A percentile compares a stretch with the other conserved stretches of the same genome.
Evolutionary conservation across 2,797 vertebrate species (phyloP).

Genomic region (Poecilia wingei): DNA sequence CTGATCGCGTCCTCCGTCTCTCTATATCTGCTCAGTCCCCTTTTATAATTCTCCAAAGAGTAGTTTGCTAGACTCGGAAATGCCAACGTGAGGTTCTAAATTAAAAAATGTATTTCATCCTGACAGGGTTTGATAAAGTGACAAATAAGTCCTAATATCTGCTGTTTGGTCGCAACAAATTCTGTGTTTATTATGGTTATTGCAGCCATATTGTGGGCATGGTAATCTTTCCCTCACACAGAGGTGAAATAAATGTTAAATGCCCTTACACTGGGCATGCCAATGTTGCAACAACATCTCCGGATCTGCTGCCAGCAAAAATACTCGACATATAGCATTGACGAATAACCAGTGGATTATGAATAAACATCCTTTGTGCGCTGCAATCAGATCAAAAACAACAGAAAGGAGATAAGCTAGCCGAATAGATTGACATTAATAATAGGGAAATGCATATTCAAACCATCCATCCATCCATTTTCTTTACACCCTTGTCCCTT

Average conservation of each 20-base stretch:
- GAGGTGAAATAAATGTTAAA: conserved; percentile 40
- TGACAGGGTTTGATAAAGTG: conserved; percentile 58
- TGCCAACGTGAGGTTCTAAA: conserved; percentile 45
- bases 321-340: conserved; percentile 2
- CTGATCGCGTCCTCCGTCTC: conserved; percentile 25
- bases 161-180: conserved; percentile 28
- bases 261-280: conserved; percentile 10
- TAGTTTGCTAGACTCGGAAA: conserved; percentile 47
- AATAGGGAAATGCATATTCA: not conserved
- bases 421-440: not conserved
- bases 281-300: conserved; percentile 25
- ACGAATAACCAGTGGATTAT: not conserved
- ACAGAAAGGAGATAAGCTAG: not conserved
- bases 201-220: conserved; percentile 2
- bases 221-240: conserved; percentile 27
- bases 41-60: conserved; percentile 60
- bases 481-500: too few species aligned
- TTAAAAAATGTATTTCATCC: conserved; percentile 72
- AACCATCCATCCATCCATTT: not conserved
- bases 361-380: not conserved
- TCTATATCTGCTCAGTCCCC: not conserved
- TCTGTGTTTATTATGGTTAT: conserved; percentile 41
- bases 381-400: not conserved
- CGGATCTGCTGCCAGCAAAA: conserved; percentile 15
- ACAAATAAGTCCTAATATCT: conserved; percentile 60